These are phyloP conservation scores for Eremophila alpestris DNA, from an alignment of 2,797 vertebrate genomes.

Conservation along the genomic window DNA sequence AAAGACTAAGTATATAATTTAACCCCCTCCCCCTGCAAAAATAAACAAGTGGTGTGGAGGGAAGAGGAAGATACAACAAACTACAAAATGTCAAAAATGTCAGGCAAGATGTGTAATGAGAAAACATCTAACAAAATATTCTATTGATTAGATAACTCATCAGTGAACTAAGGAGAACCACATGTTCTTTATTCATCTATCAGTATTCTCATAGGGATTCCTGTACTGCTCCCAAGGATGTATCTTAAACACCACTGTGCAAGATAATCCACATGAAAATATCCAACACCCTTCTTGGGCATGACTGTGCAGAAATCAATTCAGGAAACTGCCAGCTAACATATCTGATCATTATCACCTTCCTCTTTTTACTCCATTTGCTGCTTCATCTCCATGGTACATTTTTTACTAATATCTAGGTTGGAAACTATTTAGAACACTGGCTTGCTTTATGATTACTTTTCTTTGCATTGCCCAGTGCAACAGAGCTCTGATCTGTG, in stretches of 20 bases:
- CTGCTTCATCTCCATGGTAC: background rate
- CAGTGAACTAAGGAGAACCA: background rate
- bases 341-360: background rate
- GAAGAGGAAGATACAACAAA: background rate
- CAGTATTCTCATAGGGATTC: background rate
- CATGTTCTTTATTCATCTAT: background rate
- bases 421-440: background rate
- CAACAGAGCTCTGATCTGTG: slow-evolving; percentile 7
- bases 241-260: background rate
- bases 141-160: background rate
- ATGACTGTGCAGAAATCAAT: background rate
- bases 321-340: background rate
- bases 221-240: background rate
- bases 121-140: background rate
- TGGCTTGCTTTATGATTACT: slow-evolving; percentile 15
- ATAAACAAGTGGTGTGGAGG: rapidly evolving
- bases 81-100: background rate
- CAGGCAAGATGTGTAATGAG: background rate
- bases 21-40: background rate
- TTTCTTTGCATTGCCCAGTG: background rate
- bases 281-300: background rate
- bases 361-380: background rate
- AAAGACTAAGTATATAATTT: background rate
- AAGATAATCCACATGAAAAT: background rate
- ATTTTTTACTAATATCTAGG: background rate